Base-by-base conservation (phyloP, 2,797 vertebrate species). In the Pitangus sulphuratus region DNA sequence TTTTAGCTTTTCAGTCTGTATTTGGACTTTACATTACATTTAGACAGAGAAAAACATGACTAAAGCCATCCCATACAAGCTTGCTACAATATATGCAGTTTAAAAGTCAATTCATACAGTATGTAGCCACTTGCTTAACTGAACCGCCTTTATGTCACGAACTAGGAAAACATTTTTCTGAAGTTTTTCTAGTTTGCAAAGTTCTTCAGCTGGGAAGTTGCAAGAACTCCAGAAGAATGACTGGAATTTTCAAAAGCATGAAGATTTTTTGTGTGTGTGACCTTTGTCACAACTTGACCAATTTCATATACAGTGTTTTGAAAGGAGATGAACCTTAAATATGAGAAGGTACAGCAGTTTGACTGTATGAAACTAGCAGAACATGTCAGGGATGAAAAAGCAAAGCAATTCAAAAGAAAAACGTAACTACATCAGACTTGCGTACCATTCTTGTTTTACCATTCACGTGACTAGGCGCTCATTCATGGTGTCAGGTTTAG, bases 221-320 rank as follows among this genome's bases (percentile, higher is more conserved):
- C 58, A 96, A 94, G 87, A 80, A 90, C 83, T 97, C 93, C 81
- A 95, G 84, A 97, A 97, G 91, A 95, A 45, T 84, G 48, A 35
- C 65, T 40, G 28, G 68, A 87, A 82, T 88, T 91, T 95, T 81
- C 48, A 54, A 66, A 84, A 79, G 69, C 28, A 16, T 25, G 11
- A 81, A 77, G 62, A 60, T 51, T 89, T 58, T 40, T 77, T 81
- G 42, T 48, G 53, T 54, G 51, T 35, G 8, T 57, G 12, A 37
- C 21, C 76, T 97, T 93, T 9, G 5, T 68, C 74, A 87, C 4
- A 6, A 53, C 26, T 48, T 78, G 78, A 93, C 45, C 40, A 58
- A 30, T 81, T 91, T 78, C 54, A 61, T 13, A 31, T 39, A 61
- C 51, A 84, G n/a, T 70, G 64, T 68, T 95, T 89, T 87, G 84